Conservation (phyloP, 1,140 invertebrate genomes). For the Monochamus saltuarius region DNA sequence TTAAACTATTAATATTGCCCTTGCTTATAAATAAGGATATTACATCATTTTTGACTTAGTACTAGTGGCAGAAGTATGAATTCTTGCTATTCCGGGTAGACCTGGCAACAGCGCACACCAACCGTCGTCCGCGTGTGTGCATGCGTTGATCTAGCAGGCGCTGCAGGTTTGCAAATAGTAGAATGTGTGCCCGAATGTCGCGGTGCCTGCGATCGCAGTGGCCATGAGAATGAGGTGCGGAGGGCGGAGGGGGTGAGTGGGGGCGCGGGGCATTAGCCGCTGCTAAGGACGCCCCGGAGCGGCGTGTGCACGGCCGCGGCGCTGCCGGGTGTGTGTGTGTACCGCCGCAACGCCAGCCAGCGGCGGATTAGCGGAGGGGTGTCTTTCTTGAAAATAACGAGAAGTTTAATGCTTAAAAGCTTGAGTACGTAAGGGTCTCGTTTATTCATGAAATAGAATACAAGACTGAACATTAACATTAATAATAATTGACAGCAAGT, state of each 20-base stretch:
- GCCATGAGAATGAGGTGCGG: constrained; percentile 33
- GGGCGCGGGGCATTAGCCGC: constrained; percentile 45
- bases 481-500: no score
- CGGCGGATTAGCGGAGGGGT: background rate
- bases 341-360: constrained; percentile 21
- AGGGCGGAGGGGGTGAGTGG: constrained; percentile 21
- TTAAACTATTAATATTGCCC: no score
- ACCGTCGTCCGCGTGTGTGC: background rate
- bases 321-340: constrained; percentile 32
- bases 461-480: no score
- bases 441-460: no score
- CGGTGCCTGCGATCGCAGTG: constrained; percentile 28
- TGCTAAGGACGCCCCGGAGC: constrained; percentile 43
- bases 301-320: constrained; percentile 33
- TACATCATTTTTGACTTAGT: no score
- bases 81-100: background rate
- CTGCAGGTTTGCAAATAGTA: constrained; percentile 45
- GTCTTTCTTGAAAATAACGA: background rate
- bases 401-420: no score
- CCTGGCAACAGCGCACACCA: background rate
- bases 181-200: constrained; percentile 22
- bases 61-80: no score
- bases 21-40: no score
- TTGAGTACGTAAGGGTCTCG: no score
- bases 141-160: constrained; percentile 14